Conservation (phyloP, 2,797 vertebrate species). For the Phaenicophaeus curvirostris region DNA sequence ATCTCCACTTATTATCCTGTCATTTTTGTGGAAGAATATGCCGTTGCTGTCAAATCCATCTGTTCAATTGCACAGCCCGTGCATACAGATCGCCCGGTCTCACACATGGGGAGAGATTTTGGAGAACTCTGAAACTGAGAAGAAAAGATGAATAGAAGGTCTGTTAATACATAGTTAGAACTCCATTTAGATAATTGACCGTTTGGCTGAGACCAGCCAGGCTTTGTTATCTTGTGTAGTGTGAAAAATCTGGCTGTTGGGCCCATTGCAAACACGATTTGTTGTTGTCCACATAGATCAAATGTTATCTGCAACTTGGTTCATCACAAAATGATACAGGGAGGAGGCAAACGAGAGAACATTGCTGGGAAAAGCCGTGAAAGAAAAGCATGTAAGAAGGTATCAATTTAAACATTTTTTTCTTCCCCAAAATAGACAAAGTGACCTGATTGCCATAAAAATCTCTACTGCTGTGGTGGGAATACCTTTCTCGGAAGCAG, state of each 20-base stretch:
- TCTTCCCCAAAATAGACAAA: neutral
- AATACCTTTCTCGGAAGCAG: neutral
- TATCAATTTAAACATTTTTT: accelerated
- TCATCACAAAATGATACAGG: neutral
- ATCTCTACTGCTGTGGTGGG: neutral
- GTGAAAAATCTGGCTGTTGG: neutral
- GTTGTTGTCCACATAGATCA: neutral
- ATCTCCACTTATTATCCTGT: constrained; percentile 55
- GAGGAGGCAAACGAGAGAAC: neutral
- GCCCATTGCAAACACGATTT: neutral
- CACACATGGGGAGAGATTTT: neutral
- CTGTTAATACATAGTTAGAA: neutral
- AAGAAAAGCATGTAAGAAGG: neutral
- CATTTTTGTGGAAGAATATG: constrained; percentile 35
- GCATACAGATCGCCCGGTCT: constrained; percentile 18
- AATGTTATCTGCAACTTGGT: neutral
- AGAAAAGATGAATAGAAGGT: neutral
- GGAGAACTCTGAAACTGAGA: neutral
- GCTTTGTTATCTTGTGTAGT: neutral
- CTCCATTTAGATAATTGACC: neutral
- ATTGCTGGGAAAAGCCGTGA: neutral
- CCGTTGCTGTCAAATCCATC: constrained; percentile 56
- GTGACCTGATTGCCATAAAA: neutral
- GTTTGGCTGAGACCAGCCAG: neutral
- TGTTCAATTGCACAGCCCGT: neutral